Percentiles rank a stretch among this genome's conserved stretches.
These are phyloP conservation scores for Aphaenogaster floridana DNA, from an alignment of 1,140 invertebrate genomes.

Conservation along the genomic window DNA sequence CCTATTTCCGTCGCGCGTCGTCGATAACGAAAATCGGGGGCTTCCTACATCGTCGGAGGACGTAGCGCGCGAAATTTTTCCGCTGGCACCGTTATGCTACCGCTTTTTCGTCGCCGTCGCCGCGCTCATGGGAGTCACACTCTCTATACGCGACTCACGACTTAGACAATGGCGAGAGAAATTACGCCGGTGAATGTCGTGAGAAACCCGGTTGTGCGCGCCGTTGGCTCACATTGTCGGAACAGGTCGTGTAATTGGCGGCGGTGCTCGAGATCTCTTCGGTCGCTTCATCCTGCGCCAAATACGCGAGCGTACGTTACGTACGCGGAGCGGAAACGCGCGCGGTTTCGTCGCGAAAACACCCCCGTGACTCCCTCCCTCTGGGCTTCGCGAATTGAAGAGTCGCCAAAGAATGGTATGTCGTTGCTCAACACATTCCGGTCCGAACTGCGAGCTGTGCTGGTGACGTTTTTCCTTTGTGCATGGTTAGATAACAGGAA, in stretches of 20 bases:
- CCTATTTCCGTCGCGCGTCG: constrained; percentile 29
- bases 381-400: neutral
- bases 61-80: constrained; percentile 12
- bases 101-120: constrained; percentile 36
- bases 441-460: no score
- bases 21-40: constrained; percentile 28
- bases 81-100: constrained; percentile 38
- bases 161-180: constrained; percentile 73
- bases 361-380: no score
- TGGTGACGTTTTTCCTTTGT: neutral
- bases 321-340: constrained; percentile 12
- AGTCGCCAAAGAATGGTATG: neutral
- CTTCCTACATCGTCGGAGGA: neutral
- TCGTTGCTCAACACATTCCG: neutral
- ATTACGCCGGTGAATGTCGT: constrained; percentile 74
- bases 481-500: neutral
- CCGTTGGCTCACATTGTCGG: constrained; percentile 66
- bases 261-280: constrained; percentile 53
- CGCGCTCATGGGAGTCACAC: constrained; percentile 26
- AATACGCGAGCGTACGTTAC: constrained; percentile 14
- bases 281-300: constrained; percentile 6
- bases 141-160: constrained; percentile 55
- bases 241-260: constrained; percentile 63
- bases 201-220: constrained; percentile 65
- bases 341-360: neutral